Evolutionary conservation across 2,888 invertebrate genomes (phyloP).

Genomic region (Nemoura dubitans): DNA sequence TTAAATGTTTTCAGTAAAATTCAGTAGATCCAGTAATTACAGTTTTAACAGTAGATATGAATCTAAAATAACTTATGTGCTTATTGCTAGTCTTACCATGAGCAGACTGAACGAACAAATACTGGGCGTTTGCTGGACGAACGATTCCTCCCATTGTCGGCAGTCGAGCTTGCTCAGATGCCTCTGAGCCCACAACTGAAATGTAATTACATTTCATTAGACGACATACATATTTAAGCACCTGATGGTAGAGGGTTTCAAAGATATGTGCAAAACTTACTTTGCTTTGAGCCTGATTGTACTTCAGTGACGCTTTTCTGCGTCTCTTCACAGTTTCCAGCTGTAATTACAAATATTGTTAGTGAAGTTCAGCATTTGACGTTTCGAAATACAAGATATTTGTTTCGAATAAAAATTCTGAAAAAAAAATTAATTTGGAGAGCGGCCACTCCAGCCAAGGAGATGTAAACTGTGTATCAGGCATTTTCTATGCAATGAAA

Average conservation of each 20-base stretch:
- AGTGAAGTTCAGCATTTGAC: background rate
- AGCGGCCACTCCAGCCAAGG: slow-evolving; percentile 33
- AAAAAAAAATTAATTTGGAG: slow-evolving; percentile 28
- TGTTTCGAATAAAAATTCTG: background rate
- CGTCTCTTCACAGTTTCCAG: slow-evolving; percentile 18
- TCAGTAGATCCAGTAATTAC: too few relatives aligned
- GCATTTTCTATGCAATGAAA: background rate
- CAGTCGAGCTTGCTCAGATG: background rate
- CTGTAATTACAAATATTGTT: slow-evolving; percentile 22
- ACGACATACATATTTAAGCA: background rate
- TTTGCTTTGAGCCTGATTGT: slow-evolving; percentile 13
- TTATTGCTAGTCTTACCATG: slow-evolving; percentile 9
- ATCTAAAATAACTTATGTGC: background rate
- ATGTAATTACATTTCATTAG: background rate
- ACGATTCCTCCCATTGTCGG: background rate
- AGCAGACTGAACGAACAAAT: slow-evolving; percentile 24
- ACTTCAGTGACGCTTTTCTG: slow-evolving; percentile 19
- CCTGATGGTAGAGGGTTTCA: background rate
- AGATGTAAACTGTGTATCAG: background rate
- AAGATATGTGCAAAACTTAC: background rate
- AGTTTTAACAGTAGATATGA: too few relatives aligned
- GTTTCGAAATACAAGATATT: background rate
- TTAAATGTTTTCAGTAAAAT: too few relatives aligned
- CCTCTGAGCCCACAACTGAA: background rate
- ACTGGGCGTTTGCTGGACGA: slow-evolving; percentile 29